These are phyloP conservation scores for Nemotelus pantherinus DNA, from an alignment of 2,888 invertebrate species.

Conservation along the genomic window DNA sequence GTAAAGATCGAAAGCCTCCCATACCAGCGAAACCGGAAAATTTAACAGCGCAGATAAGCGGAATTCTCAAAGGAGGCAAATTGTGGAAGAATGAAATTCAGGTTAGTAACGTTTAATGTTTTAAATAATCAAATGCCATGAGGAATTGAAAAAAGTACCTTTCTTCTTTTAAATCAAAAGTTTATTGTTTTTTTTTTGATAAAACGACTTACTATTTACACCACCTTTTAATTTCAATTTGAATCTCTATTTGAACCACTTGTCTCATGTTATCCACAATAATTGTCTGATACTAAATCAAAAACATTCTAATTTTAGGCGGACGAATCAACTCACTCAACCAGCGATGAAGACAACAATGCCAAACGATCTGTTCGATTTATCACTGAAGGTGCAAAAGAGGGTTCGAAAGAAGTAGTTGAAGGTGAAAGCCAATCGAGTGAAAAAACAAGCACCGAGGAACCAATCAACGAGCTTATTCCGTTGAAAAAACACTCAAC, in stretches of 20 bases:
- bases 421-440: conserved; percentile 58
- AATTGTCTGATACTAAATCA: neutral
- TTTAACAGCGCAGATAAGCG: conserved; percentile 72
- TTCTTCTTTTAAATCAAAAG: neutral
- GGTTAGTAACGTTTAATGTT: conserved; percentile 60
- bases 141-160: neutral
- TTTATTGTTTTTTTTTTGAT: no score
- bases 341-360: conserved; percentile 67
- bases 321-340: conserved; percentile 62
- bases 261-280: neutral
- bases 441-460: conserved; percentile 60
- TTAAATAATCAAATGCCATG: no score
- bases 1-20: conserved; percentile 21
- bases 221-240: no score
- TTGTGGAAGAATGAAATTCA: conserved; percentile 76
- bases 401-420: conserved; percentile 50
- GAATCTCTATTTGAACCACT: no score
- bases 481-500: conserved; percentile 64
- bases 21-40: conserved; percentile 63
- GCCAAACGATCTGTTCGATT: conserved; percentile 74
- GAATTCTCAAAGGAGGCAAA: conserved; percentile 81
- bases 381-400: conserved; percentile 65
- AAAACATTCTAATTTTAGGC: conserved; percentile 46
- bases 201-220: no score
- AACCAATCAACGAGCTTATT: conserved; percentile 63